These are phyloP conservation scores for Vultur gryphus DNA, from an alignment of 2,797 vertebrate genomes.

Conservation along the genomic window DNA sequence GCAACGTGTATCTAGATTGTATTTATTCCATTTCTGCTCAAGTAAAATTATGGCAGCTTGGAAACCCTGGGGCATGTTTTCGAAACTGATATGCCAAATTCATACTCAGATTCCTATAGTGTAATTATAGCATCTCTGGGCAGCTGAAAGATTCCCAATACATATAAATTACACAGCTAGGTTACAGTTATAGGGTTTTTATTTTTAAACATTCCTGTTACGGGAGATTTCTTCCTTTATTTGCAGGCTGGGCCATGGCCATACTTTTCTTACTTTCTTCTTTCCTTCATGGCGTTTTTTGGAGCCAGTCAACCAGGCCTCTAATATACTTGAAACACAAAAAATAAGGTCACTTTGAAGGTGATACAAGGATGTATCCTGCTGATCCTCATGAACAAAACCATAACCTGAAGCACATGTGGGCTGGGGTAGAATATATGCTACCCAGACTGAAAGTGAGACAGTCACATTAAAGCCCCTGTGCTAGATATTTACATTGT, in stretches of 20 bases:
- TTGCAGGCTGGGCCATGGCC: background rate
- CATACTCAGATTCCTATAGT: slow-evolving; percentile 27
- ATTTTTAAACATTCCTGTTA: background rate
- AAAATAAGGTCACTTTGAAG: background rate
- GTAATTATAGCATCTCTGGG: slow-evolving; percentile 23
- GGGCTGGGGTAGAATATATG: background rate
- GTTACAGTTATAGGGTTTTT: background rate
- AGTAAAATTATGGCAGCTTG: slow-evolving; percentile 48
- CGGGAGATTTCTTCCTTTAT: background rate
- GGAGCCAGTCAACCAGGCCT: background rate
- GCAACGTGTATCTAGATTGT: slow-evolving; percentile 62
- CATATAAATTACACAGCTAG: background rate
- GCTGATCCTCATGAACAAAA: background rate
- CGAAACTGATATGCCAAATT: slow-evolving; percentile 44
- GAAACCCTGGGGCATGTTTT: slow-evolving; percentile 54
- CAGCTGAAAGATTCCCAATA: slow-evolving; percentile 36
- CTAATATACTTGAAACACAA: background rate
- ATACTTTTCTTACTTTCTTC: background rate
- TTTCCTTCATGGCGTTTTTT: background rate
- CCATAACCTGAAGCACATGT: background rate
- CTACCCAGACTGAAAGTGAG: background rate
- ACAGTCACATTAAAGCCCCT: background rate
- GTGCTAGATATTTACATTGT: background rate
- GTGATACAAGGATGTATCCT: background rate
- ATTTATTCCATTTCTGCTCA: slow-evolving; percentile 65